Percentiles rank a stretch among this genome's conserved stretches.
Evolutionary conservation across 2,888 invertebrate species (phyloP).

Genomic region (Perithous albicinctus): DNA sequence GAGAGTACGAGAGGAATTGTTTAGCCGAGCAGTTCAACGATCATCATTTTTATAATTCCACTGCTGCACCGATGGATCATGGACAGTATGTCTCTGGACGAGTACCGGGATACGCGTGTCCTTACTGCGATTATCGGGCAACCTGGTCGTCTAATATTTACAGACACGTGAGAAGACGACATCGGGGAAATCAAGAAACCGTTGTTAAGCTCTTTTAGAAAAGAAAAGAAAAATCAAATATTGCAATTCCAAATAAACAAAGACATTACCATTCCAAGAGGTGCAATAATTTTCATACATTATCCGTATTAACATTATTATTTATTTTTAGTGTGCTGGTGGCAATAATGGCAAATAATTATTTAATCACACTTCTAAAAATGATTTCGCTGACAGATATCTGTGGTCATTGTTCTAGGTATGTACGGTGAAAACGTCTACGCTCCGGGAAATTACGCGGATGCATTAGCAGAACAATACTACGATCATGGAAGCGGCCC

Average conservation of each 20-base stretch:
- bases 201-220: conserved; percentile 45
- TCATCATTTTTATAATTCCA: conserved; percentile 30
- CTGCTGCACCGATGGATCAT: conserved; percentile 52
- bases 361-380: background rate
- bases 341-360: conserved; percentile 1
- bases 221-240: background rate
- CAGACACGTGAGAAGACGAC: conserved; percentile 66
- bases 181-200: conserved; percentile 55
- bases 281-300: background rate
- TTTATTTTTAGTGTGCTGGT: background rate
- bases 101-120: conserved; percentile 72
- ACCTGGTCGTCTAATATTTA: conserved; percentile 66
- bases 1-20: conserved; percentile 13
- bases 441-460: background rate
- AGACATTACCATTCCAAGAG: background rate
- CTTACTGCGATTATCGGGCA: conserved; percentile 69
- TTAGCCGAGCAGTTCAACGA: conserved; percentile 28
- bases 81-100: conserved; percentile 68
- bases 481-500: conserved; percentile 34
- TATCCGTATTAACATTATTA: background rate
- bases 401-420: conserved; percentile 56
- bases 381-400: conserved; percentile 29
- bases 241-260: background rate
- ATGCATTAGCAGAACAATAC: conserved; percentile 20
- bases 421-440: conserved; percentile 24